phyloP scores from a whole-genome alignment of 2,888 invertebrate genomes.

The Sesia apiformis region DNA sequence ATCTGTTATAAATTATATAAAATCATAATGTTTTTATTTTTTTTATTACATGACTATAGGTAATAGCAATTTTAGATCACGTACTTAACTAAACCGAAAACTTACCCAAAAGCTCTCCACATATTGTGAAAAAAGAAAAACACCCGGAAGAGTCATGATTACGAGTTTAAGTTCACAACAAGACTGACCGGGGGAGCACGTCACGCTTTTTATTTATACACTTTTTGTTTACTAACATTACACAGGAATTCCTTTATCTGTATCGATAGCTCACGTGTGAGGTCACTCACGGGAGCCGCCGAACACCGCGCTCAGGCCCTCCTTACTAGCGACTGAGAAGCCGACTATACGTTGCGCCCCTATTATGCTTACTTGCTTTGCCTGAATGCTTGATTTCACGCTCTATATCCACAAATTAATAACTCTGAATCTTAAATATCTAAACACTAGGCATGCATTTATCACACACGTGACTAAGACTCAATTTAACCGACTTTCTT shows the following conservation, averaged over 20 bases:
- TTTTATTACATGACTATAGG: background rate
- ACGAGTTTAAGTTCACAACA: constrained; percentile 40
- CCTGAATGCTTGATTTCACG: constrained; percentile 65
- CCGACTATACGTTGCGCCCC: constrained; percentile 43
- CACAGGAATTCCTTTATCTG: constrained; percentile 47
- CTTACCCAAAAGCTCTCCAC: constrained; percentile 69
- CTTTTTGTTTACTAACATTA: constrained; percentile 70
- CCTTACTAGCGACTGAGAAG: constrained; percentile 34
- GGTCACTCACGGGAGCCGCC: constrained; percentile 19
- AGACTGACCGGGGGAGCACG: constrained; percentile 45
- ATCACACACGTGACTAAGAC: too few relatives aligned
- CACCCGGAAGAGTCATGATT: constrained; percentile 63
- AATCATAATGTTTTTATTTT: too few relatives aligned
- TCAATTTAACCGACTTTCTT: too few relatives aligned
- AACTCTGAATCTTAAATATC: constrained; percentile 41
- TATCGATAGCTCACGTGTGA: constrained; percentile 24
- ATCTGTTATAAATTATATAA: too few relatives aligned
- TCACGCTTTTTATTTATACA: constrained; percentile 56
- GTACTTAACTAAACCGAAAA: constrained; percentile 10
- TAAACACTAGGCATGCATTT: background rate
- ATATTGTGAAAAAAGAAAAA: constrained; percentile 59
- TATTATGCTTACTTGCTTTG: constrained; percentile 62
- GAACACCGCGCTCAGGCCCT: background rate
- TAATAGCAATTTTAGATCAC: background rate
- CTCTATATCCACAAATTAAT: constrained; percentile 65